A percentile compares a stretch with the other conserved stretches of the same genome.
Conservation (phyloP, 1,140 invertebrate species). For the Drosophila varians region DNA sequence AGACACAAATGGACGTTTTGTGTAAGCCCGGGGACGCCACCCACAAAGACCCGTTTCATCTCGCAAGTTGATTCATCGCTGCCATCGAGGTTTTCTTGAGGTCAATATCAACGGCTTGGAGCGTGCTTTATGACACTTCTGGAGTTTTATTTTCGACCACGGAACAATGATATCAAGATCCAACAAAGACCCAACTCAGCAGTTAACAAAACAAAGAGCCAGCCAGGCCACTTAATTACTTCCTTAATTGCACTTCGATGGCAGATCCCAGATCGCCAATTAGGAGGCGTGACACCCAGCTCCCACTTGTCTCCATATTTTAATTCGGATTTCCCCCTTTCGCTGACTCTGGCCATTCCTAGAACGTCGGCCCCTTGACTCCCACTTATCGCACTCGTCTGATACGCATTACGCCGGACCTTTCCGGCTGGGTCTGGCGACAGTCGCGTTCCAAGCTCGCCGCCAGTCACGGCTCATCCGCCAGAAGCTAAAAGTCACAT, state of each 20-base stretch:
- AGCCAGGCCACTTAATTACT: background rate
- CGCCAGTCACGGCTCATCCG: conserved; percentile 19
- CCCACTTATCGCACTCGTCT: conserved; percentile 66
- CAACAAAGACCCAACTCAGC: conserved; percentile 13
- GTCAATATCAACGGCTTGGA: conserved; percentile 24
- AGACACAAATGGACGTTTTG: conserved; percentile 17
- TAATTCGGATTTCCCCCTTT: background rate
- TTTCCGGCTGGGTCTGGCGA: conserved; percentile 15
- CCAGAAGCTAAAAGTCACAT: conserved; percentile 1
- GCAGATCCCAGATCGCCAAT: background rate
- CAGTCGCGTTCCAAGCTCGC: conserved; percentile 30
- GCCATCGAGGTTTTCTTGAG: conserved; percentile 8
- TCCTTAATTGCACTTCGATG: conserved; percentile 11
- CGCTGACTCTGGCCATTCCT: background rate
- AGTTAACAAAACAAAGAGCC: background rate
- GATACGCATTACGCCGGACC: conserved; percentile 58
- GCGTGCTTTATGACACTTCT: conserved; percentile 24
- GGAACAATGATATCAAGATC: background rate
- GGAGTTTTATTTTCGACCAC: background rate
- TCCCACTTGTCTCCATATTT: background rate
- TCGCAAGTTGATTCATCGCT: conserved; percentile 26
- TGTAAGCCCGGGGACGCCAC: no score
- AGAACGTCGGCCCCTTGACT: conserved; percentile 37
- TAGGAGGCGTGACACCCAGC: conserved; percentile 11
- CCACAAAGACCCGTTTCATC: conserved; percentile 8